Percentiles rank a stretch among this genome's conserved stretches.
Conservation (phyloP, 2,113 vertebrate species). For the Anas platyrhynchos region DNA sequence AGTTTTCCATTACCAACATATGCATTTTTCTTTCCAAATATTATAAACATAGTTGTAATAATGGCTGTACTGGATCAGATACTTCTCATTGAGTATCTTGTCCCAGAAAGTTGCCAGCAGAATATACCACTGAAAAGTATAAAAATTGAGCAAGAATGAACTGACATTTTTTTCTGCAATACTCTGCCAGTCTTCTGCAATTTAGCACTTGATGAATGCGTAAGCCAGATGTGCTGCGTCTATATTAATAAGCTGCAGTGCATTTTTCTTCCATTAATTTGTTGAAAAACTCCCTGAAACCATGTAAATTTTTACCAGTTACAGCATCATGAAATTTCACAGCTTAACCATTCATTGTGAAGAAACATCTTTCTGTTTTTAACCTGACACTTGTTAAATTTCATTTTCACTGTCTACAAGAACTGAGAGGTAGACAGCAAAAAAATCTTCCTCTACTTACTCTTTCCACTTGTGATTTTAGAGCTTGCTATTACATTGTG, state of each 20-base stretch:
- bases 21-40: background rate
- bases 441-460: background rate
- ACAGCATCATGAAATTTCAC: background rate
- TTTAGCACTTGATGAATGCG: background rate
- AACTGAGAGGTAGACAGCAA: background rate
- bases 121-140: background rate
- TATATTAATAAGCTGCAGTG: background rate
- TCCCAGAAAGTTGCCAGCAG: background rate
- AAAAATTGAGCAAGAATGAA: background rate
- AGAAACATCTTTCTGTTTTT: conserved; percentile 18
- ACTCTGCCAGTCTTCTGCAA: background rate
- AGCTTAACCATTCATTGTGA: conserved; percentile 31
- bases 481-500: background rate
- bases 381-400: background rate
- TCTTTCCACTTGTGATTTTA: background rate
- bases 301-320: background rate
- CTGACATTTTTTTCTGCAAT: background rate
- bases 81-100: background rate
- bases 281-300: background rate
- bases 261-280: background rate
- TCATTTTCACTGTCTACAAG: background rate
- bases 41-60: background rate
- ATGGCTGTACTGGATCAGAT: background rate
- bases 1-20: background rate
- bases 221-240: background rate